phyloP scores from a whole-genome alignment of 2,797 vertebrate species.

The Novumbra hubbsi region DNA sequence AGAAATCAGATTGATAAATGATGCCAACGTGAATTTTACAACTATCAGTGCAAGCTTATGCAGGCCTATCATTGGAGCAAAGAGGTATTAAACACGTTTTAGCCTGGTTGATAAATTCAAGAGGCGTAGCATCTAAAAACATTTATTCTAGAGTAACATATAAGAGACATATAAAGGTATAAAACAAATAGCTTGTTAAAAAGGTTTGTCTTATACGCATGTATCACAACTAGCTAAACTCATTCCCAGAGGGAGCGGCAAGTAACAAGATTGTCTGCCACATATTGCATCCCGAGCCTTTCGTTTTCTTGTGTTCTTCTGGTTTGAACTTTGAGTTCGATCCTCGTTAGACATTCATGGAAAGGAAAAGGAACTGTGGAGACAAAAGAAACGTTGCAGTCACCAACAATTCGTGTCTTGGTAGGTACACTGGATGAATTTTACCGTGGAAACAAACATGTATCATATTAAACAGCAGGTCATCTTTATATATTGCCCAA shows the following conservation, averaged over 20 bases:
- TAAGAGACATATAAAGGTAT: background rate
- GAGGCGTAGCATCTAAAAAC: background rate
- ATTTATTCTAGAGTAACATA: background rate
- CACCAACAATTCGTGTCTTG: background rate
- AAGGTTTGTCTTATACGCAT: background rate
- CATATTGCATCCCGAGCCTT: background rate
- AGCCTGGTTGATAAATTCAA: background rate
- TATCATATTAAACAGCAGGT: background rate
- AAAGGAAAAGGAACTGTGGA: constrained; percentile 72
- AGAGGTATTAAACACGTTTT: background rate
- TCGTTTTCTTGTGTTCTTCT: background rate
- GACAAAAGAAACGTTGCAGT: constrained; percentile 5
- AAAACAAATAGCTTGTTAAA: background rate
- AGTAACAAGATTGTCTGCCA: background rate
- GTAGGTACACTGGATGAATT: background rate
- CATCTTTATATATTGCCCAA: background rate
- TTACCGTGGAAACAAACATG: background rate
- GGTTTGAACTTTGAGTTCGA: background rate
- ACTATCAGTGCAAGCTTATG: background rate
- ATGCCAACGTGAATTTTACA: background rate
- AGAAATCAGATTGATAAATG: background rate
- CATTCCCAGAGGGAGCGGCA: background rate
- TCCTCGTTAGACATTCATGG: constrained; percentile 74
- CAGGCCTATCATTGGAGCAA: background rate
- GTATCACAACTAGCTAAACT: background rate